Conservation (phyloP, 23 tunicate species). For the Corella eumyota region DNA sequence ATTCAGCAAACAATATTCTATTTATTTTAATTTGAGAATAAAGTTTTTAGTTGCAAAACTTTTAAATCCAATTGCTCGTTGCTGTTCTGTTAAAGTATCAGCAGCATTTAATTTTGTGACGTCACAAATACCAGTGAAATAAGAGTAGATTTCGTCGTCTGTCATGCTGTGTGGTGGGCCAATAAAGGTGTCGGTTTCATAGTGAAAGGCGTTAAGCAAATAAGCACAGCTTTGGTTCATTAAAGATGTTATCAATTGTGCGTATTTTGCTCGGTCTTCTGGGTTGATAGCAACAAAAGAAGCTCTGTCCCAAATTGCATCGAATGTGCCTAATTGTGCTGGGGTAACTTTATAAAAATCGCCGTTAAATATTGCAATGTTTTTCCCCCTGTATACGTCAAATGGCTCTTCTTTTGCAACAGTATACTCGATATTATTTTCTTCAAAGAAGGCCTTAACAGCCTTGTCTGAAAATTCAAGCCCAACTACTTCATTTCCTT, state of each 20-base stretch:
- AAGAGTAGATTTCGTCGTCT: not conserved
- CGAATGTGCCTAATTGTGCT: not conserved
- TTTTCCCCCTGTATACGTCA: slow-evolving; percentile 25
- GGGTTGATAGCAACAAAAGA: not conserved
- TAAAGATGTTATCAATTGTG: not conserved
- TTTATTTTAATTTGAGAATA: too few relatives aligned
- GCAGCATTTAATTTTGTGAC: too few relatives aligned
- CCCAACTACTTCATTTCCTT: not conserved
- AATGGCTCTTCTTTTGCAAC: not conserved
- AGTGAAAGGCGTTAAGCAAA: not conserved
- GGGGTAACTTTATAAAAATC: slow-evolving; percentile 39
- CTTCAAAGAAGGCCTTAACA: not conserved
- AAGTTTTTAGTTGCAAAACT: too few relatives aligned
- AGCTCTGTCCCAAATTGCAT: slow-evolving; percentile 1
- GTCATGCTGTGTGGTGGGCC: not conserved
- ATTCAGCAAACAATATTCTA: too few relatives aligned
- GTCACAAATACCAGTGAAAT: not conserved
- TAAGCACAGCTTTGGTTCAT: not conserved
- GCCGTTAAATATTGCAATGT: slow-evolving; percentile 54
- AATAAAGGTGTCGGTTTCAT: not conserved
- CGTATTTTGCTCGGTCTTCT: not conserved
- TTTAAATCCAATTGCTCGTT: too few relatives aligned
- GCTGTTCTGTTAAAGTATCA: too few relatives aligned
- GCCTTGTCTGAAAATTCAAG: not conserved
- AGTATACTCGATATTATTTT: not conserved